These are phyloP conservation scores for Lycophotia porphyrea DNA, from an alignment of 2,888 invertebrate species.

Conservation along the genomic window DNA sequence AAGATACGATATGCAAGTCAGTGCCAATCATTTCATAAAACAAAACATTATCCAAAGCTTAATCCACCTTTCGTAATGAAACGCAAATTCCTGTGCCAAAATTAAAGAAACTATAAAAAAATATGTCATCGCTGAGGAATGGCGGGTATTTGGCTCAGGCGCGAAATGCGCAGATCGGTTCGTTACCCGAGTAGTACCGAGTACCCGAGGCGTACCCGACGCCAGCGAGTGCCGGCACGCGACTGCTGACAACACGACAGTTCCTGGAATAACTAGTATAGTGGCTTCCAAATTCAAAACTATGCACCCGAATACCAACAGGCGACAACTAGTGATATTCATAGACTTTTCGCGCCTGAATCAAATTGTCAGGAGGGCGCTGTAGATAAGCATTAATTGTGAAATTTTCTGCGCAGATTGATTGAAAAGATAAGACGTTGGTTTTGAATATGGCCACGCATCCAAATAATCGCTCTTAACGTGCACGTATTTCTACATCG, in stretches of 20 bases:
- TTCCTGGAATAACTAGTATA: constrained; percentile 53
- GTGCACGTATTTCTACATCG: no score
- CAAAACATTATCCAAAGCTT: constrained; percentile 17
- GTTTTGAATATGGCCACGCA: neutral
- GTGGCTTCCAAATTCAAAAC: constrained; percentile 44
- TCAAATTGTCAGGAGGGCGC: neutral
- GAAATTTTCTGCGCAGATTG: neutral
- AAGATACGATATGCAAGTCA: constrained; percentile 7
- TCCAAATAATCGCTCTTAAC: no score
- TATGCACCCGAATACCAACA: constrained; percentile 30
- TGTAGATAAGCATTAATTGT: neutral
- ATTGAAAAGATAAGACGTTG: neutral
- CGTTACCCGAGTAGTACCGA: constrained; percentile 46
- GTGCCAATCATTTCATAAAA: neutral
- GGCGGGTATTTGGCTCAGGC: constrained; percentile 58
- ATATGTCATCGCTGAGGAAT: constrained; percentile 59
- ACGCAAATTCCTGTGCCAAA: constrained; percentile 46
- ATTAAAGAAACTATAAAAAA: constrained; percentile 41
- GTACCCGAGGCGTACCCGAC: constrained; percentile 35
- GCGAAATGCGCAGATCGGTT: constrained; percentile 58
- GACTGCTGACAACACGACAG: constrained; percentile 46
- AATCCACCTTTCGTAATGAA: constrained; percentile 13
- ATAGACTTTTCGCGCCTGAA: neutral
- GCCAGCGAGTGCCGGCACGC: constrained; percentile 46
- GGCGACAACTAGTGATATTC: constrained; percentile 10